A percentile compares a stretch with the other conserved stretches of the same genome.
Conservation (phyloP, 2,888 invertebrate genomes). For the Plebejus melissa region DNA sequence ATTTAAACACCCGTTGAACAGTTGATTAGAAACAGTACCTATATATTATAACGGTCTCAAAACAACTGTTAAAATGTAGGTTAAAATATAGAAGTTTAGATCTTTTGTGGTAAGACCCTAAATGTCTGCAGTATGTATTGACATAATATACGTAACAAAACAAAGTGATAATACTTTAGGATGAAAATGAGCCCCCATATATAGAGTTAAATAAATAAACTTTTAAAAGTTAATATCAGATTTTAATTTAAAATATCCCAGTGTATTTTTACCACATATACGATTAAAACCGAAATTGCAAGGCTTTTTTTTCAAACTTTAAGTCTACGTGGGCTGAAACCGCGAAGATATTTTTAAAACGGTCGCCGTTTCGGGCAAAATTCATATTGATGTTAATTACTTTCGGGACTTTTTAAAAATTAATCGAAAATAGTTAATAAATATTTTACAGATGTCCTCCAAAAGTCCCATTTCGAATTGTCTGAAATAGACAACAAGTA, state of each 20-base stretch:
- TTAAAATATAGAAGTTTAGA: too few species aligned
- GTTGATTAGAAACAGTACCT: too few species aligned
- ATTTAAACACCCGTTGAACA: too few species aligned
- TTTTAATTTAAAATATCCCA: not conserved
- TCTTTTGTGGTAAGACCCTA: too few species aligned
- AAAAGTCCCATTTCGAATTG: not conserved
- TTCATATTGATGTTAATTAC: slow-evolving; percentile 1
- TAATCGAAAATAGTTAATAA: not conserved
- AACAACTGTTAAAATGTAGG: too few species aligned
- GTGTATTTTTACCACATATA: not conserved
- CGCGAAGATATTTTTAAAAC: not conserved
- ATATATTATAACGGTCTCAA: too few species aligned
- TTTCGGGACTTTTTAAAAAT: not conserved
- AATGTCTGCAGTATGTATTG: too few species aligned
- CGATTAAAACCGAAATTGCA: not conserved
- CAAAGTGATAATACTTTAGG: too few species aligned
- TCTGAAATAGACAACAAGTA: not conserved
- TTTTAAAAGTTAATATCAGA: not conserved
- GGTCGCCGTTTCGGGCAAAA: not conserved
- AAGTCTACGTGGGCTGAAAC: not conserved
- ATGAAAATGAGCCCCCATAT: too few species aligned
- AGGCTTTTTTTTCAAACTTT: not conserved
- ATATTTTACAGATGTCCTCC: too few species aligned
- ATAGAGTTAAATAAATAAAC: too few species aligned
- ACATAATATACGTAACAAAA: too few species aligned